Conservation (phyloP, 2,797 vertebrate species). For the Myiotriccus ornatus region DNA sequence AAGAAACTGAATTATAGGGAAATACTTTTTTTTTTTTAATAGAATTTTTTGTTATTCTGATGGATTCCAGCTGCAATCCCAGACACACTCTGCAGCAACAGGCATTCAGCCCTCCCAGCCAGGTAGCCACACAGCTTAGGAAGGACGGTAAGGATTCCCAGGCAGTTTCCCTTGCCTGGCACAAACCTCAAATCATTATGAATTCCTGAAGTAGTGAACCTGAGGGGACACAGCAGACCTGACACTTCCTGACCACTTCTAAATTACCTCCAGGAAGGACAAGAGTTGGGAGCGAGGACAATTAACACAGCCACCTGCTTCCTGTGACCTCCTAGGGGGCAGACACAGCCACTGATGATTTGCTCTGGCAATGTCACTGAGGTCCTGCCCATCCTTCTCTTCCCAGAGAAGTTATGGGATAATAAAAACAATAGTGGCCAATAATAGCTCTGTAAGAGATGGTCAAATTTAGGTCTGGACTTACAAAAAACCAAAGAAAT, state of each 20-base stretch:
- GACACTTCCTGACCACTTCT: constrained; percentile 26
- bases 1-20: background rate
- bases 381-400: constrained; percentile 30
- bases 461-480: background rate
- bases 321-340: constrained; percentile 45
- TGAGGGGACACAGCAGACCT: background rate
- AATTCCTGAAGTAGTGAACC: background rate
- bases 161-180: background rate
- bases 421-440: constrained; percentile 14
- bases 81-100: background rate
- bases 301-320: constrained; percentile 62
- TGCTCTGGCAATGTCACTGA: background rate
- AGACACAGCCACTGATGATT: background rate
- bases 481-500: background rate
- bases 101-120: background rate
- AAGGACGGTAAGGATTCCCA: background rate
- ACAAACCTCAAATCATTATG: background rate
- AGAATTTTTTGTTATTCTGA: background rate
- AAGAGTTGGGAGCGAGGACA: constrained; percentile 31
- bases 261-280: constrained; percentile 51
- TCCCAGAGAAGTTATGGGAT: background rate
- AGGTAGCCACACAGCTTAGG: background rate
- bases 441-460: background rate
- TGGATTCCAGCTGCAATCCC: background rate
- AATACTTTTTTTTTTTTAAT: background rate